phyloP scores from a whole-genome alignment of 2,888 invertebrate species.

The Polymixis flavicincta region DNA sequence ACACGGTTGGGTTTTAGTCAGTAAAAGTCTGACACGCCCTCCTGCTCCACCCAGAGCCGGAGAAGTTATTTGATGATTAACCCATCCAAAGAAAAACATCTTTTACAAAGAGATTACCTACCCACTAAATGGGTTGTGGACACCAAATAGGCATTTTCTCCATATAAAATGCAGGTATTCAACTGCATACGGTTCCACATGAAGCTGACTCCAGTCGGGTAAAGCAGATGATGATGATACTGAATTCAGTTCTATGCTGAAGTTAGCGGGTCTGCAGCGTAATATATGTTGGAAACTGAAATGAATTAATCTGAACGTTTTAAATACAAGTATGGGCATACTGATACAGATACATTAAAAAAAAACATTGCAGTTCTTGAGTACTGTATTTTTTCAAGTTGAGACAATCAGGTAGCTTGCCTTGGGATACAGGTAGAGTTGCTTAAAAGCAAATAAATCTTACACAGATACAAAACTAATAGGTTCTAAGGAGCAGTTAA shows the following conservation, averaged over 20 bases:
- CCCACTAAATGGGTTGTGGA: background rate
- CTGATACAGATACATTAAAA: background rate
- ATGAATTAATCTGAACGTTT: too few species aligned
- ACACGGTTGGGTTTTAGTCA: too few species aligned
- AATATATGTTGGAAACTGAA: background rate
- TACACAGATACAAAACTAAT: too few species aligned
- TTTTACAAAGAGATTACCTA: background rate
- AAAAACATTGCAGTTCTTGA: background rate
- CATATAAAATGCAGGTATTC: background rate
- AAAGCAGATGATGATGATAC: background rate
- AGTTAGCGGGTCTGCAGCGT: background rate
- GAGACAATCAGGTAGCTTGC: background rate
- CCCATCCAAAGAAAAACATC: too few species aligned
- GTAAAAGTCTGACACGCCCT: too few species aligned
- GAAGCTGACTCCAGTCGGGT: background rate
- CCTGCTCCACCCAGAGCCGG: too few species aligned
- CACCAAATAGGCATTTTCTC: too few species aligned
- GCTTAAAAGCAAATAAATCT: background rate
- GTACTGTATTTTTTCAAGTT: background rate
- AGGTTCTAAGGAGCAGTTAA: too few species aligned
- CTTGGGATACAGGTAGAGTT: background rate
- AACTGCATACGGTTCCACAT: background rate
- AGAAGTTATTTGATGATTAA: too few species aligned
- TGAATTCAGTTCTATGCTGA: background rate
- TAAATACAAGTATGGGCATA: too few species aligned